Conservation (phyloP, 2,113 vertebrate species). For the Tyto alba region DNA sequence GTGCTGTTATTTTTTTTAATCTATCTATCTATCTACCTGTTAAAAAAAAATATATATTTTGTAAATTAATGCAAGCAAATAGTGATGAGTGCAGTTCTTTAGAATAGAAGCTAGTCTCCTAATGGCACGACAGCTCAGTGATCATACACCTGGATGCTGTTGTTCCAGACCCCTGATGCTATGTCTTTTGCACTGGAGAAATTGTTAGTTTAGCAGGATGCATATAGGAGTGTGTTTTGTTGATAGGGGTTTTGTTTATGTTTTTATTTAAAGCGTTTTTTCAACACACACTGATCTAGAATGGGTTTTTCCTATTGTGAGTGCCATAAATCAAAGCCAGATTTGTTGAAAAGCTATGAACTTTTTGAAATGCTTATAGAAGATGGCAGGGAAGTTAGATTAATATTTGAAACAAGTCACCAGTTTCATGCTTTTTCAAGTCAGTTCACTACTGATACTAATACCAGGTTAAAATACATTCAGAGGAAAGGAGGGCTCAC, state of each 20-base stretch:
- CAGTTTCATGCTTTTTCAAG: neutral
- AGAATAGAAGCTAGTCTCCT: neutral
- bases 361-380: neutral
- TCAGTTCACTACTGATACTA: neutral
- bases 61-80: neutral
- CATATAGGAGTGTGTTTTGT: neutral
- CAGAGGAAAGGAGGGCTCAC: neutral
- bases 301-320: neutral
- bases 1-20: neutral
- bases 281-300: neutral
- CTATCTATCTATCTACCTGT: neutral
- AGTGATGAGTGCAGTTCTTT: neutral
- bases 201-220: neutral
- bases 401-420: neutral
- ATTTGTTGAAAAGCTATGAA: neutral
- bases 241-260: neutral
- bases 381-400: neutral
- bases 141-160: rapidly evolving
- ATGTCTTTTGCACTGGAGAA: neutral
- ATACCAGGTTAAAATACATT: neutral
- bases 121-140: neutral
- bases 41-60: neutral
- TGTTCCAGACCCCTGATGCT: neutral
- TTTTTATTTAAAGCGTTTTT: neutral
- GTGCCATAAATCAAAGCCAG: neutral